Conservation (phyloP, 2,888 invertebrate species). For the Dysmachus trigonus region DNA sequence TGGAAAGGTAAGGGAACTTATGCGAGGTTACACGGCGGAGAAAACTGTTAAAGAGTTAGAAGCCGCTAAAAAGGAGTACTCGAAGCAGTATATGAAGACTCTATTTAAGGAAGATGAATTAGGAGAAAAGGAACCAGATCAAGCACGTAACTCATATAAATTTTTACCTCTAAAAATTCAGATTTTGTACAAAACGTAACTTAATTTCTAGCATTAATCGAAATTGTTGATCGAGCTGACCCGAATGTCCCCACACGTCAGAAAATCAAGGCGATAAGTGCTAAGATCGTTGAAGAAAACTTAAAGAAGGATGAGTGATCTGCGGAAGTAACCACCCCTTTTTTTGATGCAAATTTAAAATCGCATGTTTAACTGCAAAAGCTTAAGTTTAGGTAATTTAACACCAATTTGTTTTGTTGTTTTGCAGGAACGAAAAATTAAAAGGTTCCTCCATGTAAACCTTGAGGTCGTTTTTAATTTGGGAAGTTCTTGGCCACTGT, state of each 20-base stretch:
- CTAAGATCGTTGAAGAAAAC: constrained; percentile 59
- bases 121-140: not conserved
- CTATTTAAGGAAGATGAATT: constrained; percentile 51
- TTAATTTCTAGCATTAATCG: constrained; percentile 35
- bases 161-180: not conserved
- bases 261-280: constrained; percentile 60
- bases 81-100: constrained; percentile 53
- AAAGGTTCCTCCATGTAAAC: not conserved
- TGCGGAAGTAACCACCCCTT: not conserved
- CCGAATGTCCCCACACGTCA: constrained; percentile 56
- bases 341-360: not conserved
- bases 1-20: constrained; percentile 42
- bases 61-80: constrained; percentile 55
- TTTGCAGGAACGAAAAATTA: not conserved
- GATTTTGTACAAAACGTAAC: not conserved
- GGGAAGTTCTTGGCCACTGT: not conserved
- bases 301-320: constrained; percentile 58
- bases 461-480: not conserved
- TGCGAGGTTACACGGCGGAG: constrained; percentile 34
- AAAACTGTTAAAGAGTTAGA: not conserved
- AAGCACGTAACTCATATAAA: not conserved
- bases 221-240: constrained; percentile 40
- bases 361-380: not conserved
- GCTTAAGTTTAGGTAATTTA: not conserved
- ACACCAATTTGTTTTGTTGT: not conserved